phyloP scores from a whole-genome alignment of 2,797 vertebrate genomes.

The Mus caroli region DNA sequence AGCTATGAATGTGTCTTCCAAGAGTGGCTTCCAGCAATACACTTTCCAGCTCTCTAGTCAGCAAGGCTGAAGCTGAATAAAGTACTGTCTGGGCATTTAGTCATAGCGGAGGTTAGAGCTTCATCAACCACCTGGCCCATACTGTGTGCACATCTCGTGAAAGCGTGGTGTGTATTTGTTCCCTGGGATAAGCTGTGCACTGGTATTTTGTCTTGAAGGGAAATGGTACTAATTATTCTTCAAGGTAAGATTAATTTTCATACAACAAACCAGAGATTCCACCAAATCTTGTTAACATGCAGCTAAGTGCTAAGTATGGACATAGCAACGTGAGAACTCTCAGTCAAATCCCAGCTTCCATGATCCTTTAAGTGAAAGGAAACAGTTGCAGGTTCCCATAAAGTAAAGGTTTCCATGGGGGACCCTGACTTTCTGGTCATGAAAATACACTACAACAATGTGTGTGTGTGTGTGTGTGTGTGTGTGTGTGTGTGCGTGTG shows the following conservation, averaged over 20 bases:
- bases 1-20: slow-evolving; percentile 85
- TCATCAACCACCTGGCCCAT: slow-evolving; percentile 88
- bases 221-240: slow-evolving; percentile 85
- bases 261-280: neutral
- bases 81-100: slow-evolving; percentile 84
- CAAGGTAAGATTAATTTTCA: slow-evolving; percentile 70
- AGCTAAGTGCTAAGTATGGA: neutral
- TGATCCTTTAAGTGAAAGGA: neutral
- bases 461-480: neutral
- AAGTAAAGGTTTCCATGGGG: neutral
- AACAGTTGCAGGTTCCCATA: neutral
- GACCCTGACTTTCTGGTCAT: neutral
- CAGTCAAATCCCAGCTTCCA: neutral
- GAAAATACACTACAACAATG: neutral
- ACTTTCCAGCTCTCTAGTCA: slow-evolving; percentile 86
- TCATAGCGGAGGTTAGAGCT: slow-evolving; percentile 86
- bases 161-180: slow-evolving; percentile 86
- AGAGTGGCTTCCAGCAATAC: slow-evolving; percentile 87
- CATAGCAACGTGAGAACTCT: neutral
- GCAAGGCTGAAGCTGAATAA: slow-evolving; percentile 82
- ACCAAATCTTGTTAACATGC: neutral
- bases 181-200: slow-evolving; percentile 78
- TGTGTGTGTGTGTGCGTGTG: neutral
- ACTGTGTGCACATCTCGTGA: slow-evolving; percentile 88
- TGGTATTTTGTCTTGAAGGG: slow-evolving; percentile 85